Base-by-base conservation (phyloP, 1,140 invertebrate species). In the Papilio polytes region DNA sequence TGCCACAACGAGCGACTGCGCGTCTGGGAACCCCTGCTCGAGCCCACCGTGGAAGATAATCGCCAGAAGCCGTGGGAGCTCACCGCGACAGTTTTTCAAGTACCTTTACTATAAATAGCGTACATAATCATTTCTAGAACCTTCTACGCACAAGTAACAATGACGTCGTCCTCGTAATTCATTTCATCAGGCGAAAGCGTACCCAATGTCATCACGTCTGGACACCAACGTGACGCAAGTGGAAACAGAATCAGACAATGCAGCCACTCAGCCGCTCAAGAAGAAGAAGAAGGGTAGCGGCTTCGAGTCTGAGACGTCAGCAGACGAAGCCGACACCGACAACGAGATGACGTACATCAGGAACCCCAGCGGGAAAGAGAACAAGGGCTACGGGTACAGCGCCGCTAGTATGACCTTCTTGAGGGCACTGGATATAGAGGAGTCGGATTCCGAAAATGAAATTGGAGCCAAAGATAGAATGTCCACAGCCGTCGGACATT, bases 371-470 rank as follows among this genome's bases (percentile, higher is more conserved):
- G 89, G 92, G 7, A 86, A 89, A 48, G 93, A 94, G 81, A 94
- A 90, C 80, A 90, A 92, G 26, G 83, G 86, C n/a, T 90, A 89
- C 59, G 86, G 85, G 31, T 90, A 90, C 31, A 86, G 86, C n/a
- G 83, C 84, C 18, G 87, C 88, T 1, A 89, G 86, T 36, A 85
- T 93, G 87, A 88, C 93, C 12, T 96, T 96, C 86, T 84, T 96
- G 6, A 95, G 94, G 8, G 95, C 96, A 7, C 96, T 97, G 85
- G 95, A 97, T 85, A 96, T 96, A 76, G 97, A 98, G 82, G 97
- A 98, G 83, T 97, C 97, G 0, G 98, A 98, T 91, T 98, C 97
- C 0, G 98, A 98, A 84, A 97, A 97, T 85, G 97, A 98, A 82
- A 97, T 96, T 83, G 96, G 96, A 7, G 90, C 96, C 4, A 95